A percentile compares a stretch with the other conserved stretches of the same genome.
Conservation (phyloP, 2,113 vertebrate species). For the Passer domesticus region DNA sequence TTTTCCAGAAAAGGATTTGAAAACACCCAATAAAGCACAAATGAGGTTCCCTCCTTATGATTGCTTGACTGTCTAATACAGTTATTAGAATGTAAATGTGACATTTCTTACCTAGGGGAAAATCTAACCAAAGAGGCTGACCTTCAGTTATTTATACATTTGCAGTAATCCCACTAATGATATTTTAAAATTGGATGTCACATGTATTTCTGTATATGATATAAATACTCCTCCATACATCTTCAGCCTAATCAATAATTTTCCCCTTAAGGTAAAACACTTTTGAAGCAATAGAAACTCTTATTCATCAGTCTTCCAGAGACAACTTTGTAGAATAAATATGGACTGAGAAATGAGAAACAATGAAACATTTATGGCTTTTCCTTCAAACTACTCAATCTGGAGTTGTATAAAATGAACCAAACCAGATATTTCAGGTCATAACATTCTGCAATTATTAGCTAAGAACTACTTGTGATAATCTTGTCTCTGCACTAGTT, state of each 20-base stretch:
- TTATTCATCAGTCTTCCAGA: not conserved
- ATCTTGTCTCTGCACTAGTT: not conserved
- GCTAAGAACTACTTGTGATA: not conserved
- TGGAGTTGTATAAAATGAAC: not conserved
- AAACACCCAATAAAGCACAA: not conserved
- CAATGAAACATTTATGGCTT: not conserved
- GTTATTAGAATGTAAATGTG: slow-evolving; percentile 53
- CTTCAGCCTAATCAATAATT: not conserved
- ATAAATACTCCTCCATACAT: not conserved
- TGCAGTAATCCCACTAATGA: not conserved
- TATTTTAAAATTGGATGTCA: slow-evolving; percentile 19
- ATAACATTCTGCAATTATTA: not conserved
- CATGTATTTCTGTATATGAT: not conserved
- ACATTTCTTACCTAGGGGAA: slow-evolving; percentile 42
- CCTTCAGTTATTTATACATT: slow-evolving; percentile 26
- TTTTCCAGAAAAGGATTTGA: not conserved
- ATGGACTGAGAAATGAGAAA: not conserved
- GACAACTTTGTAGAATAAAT: not conserved
- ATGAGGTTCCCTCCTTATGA: not conserved
- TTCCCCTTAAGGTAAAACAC: not conserved
- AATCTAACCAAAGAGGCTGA: slow-evolving; percentile 22
- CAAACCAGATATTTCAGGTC: not conserved
- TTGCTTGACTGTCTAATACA: not conserved
- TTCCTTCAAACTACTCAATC: not conserved
- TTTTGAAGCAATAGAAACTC: not conserved